Base-by-base conservation (phyloP, 64 coral and sea anemone species). In the Porites australiensis region DNA sequence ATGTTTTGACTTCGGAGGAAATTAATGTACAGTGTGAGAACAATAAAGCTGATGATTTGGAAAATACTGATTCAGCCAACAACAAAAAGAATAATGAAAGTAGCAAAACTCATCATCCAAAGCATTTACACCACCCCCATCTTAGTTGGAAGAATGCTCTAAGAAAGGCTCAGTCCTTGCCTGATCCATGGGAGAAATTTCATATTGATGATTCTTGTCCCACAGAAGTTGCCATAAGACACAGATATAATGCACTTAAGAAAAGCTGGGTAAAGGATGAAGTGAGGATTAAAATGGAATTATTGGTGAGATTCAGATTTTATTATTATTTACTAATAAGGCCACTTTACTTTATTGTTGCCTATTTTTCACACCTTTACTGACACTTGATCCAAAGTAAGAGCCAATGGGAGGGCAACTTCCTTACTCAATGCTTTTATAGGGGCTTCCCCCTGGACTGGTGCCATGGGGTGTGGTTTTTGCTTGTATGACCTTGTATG, bases 251-350 rank as follows among this genome's bases (percentile, higher is more conserved):
- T 88, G 98, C 95, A 11, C 47, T 93, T 4, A 99, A 99, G 74
- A 99, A 99, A 74, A 93, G 74, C 19, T 99, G 98, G 98, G 94
- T 99, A 3, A 90, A 91, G 20, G 98, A 99, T 94, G 94, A 99
- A 91, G 94, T 99, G n/a, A 85, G 91, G 50, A 78, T 99, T 13
- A 96, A 95, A 75, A 99, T 99, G 98, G 98, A 99, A 66, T 37
- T 77, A 65, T 83, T 87, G 88, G 98, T 99, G 85, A 87, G 98
- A 88, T 68, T 74, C n/a, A 19, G 37, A 50, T 50, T 53, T 16
- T 53, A 4, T 75, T 48, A 12, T 27, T 76, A 13, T 22, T 19
- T 82, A 7, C 20, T 52, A 3, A 10, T 15, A 14, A 15, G 37
- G 3, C 43, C 11, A 89, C 19, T 37, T 37, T 37, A 37, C 27